These are phyloP conservation scores for Mythimna loreyi DNA, from an alignment of 2,888 invertebrate genomes.

Conservation along the genomic window DNA sequence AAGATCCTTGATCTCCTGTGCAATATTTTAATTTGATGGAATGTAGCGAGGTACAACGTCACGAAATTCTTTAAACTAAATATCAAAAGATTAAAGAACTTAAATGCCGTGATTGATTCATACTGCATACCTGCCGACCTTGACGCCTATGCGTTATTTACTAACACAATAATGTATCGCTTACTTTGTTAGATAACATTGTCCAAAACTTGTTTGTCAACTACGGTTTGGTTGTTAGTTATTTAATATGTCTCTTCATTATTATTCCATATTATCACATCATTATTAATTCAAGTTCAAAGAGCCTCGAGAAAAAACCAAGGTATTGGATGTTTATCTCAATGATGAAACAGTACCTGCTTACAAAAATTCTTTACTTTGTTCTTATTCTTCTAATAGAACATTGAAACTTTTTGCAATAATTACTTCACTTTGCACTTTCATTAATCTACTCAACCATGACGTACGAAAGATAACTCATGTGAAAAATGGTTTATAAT, in stretches of 20 bases:
- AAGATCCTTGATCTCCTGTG: not conserved
- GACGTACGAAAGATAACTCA: slow-evolving; percentile 49
- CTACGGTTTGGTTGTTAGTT: slow-evolving; percentile 23
- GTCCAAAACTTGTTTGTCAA: slow-evolving; percentile 42
- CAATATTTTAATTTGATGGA: not conserved
- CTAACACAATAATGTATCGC: slow-evolving; percentile 32
- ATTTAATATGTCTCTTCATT: slow-evolving; percentile 20
- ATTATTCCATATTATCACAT: slow-evolving; percentile 14
- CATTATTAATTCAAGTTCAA: slow-evolving; percentile 21
- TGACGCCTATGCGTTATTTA: slow-evolving; percentile 51
- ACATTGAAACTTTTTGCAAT: slow-evolving; percentile 49
- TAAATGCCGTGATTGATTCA: slow-evolving; percentile 42
- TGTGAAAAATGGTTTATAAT: slow-evolving; percentile 43
- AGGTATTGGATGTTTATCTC: slow-evolving; percentile 11
- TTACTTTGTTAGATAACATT: slow-evolving; percentile 36
- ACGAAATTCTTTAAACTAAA: slow-evolving; percentile 23
- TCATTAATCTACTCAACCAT: slow-evolving; percentile 56
- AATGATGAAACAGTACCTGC: slow-evolving; percentile 2
- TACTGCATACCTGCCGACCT: slow-evolving; percentile 49
- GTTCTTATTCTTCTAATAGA: slow-evolving; percentile 34
- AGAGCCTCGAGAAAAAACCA: not conserved
- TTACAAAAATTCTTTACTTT: slow-evolving; percentile 15
- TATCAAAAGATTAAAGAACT: slow-evolving; percentile 22
- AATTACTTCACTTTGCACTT: slow-evolving; percentile 53
- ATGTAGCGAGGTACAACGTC: not conserved